Conservation (phyloP, 2,113 vertebrate genomes). For the Taurulus bubalis region DNA sequence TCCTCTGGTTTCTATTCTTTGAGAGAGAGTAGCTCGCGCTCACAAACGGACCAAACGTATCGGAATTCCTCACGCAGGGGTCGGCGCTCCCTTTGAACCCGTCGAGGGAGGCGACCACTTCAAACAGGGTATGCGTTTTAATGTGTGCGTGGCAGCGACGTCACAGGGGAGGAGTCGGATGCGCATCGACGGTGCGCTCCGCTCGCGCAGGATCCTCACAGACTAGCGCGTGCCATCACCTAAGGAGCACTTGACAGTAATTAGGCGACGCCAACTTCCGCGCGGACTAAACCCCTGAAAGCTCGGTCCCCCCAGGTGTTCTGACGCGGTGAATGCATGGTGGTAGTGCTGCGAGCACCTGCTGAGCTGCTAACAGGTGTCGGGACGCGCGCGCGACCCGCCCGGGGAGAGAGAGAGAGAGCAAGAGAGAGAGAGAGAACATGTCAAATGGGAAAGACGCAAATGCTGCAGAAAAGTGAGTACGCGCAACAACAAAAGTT, state of each 20-base stretch:
- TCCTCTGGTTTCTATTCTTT: no score
- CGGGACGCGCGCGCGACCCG: slow-evolving; percentile 17
- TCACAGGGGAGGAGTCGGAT: slow-evolving; percentile 65
- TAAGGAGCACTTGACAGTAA: neutral
- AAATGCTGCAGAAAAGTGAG: slow-evolving; percentile 76
- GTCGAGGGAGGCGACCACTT: neutral
- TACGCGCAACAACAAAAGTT: slow-evolving; percentile 7
- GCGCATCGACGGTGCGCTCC: slow-evolving; percentile 19
- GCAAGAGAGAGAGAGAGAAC: slow-evolving; percentile 31
- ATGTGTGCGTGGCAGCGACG: slow-evolving; percentile 55
- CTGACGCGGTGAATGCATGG: neutral
- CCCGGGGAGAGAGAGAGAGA: no score
- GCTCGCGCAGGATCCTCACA: neutral
- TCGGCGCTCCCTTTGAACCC: neutral
- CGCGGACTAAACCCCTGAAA: accelerated
- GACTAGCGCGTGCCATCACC: neutral
- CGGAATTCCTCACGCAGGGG: no score
- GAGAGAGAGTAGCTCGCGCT: no score
- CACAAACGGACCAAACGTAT: no score
- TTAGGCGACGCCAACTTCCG: neutral
- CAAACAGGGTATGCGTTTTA: neutral
- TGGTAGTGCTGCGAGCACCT: neutral
- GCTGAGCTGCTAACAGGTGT: slow-evolving; percentile 63
- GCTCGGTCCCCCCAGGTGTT: neutral
- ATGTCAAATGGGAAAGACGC: slow-evolving; percentile 82